A percentile compares a stretch with the other conserved stretches of the same genome.
phyloP scores from a whole-genome alignment of 92 coral and sea anemone genomes.

The Parazoanthus darwini region DNA sequence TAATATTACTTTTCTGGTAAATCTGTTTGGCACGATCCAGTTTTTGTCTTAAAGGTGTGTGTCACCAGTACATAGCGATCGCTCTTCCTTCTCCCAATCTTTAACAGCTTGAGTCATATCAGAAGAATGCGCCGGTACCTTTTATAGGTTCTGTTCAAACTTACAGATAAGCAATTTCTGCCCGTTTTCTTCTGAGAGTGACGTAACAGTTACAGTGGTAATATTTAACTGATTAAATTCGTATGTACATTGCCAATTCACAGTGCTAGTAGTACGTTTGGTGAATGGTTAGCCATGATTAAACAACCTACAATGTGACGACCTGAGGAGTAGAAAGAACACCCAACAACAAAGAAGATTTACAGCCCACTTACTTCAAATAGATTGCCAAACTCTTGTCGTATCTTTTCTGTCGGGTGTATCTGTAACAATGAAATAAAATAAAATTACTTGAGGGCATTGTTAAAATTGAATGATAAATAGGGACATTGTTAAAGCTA shows the following conservation, averaged over 20 bases:
- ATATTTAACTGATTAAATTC: neutral
- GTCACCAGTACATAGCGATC: too few species aligned
- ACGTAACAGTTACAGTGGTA: neutral
- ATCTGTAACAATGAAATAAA: slow-evolving; percentile 51
- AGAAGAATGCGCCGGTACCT: too few species aligned
- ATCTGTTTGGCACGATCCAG: too few species aligned
- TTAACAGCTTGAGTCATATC: too few species aligned
- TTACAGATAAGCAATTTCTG: too few species aligned
- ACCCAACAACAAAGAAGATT: neutral
- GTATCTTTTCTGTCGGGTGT: slow-evolving; percentile 84
- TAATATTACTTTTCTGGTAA: too few species aligned
- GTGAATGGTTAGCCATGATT: too few species aligned
- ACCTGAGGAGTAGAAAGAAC: neutral
- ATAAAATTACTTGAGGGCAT: neutral
- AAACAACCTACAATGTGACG: neutral
- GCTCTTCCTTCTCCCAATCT: too few species aligned
- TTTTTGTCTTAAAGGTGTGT: too few species aligned
- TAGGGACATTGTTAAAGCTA: too few species aligned
- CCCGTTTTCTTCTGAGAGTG: neutral
- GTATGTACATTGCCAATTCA: neutral
- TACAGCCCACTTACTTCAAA: slow-evolving; percentile 64
- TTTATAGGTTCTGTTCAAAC: too few species aligned
- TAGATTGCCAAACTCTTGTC: slow-evolving; percentile 94
- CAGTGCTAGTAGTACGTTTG: neutral
- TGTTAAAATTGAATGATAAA: neutral